Evolutionary conservation across 2,888 invertebrate species (phyloP), one percentile per base, ranked within the genome.

Genomic region (Cryptus armator): DNA sequence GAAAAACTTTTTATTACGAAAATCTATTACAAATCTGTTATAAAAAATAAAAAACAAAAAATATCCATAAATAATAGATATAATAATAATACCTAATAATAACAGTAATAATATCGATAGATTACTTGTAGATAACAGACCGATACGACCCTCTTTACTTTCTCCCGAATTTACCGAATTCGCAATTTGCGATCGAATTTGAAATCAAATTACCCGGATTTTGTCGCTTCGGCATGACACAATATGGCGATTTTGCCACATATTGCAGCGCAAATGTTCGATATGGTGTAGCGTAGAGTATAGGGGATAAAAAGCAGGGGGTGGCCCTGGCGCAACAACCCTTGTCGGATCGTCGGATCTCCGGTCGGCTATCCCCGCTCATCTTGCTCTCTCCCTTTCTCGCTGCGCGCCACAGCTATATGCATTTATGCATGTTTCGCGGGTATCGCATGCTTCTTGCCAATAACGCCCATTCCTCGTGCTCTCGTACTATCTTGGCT

Each of bases 401-500:
- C 74, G 19, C 68, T 32, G 29, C 70, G 56, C 16, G n/a, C 66
- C 43, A 19, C 14, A 89, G 89, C 89, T 89, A 88, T 90, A 91
- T 92, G 91, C 92, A 92, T 92, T 91, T 91, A 92, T 92, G 92
- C 91, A 92, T 91, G 92, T 91, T 90, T 92, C 87, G 89, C 90
- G 89, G 91, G 91, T 92, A 92, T 92, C 91, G 92, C 92, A 91
- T 92, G 92, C 89, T 91, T 90, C 92, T 91, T 91, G 92, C 91
- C 92, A 92, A 92, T 92, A 92, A 92, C 91, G 90, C 88, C 86
- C 88, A 88, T 90, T 90, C 87, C 88, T 87, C 89, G 89, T 87
- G 88, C 87, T 88, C 75, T 81, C 87, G 81, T 53, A 53, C 78
- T 64, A 53, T 75, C 48, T 62, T 67, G 44, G 37, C 70, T 37